Evolutionary conservation across 2,797 vertebrate genomes (phyloP).

Genomic region (Hippopotamyrus pictus): DNA sequence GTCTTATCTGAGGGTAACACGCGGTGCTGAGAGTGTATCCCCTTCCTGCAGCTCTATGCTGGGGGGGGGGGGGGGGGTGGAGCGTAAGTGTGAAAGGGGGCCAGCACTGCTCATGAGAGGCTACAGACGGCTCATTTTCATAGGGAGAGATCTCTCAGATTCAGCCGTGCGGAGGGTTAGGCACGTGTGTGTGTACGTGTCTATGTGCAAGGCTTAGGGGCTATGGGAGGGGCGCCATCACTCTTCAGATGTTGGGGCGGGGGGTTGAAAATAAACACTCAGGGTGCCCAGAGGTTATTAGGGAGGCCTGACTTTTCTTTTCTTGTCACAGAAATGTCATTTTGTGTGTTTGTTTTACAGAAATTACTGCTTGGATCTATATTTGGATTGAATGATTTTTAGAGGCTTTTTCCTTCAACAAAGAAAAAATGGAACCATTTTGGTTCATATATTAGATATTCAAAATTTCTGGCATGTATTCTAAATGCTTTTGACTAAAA

Average conservation of each 20-base stretch:
- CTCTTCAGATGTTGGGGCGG: not conserved
- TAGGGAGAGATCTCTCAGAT: not conserved
- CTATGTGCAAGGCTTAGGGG: not conserved
- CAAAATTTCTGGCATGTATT: not conserved
- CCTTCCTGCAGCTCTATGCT: not conserved
- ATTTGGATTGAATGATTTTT: not conserved
- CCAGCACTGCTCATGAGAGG: not conserved
- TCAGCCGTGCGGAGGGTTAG: not conserved
- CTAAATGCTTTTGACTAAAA: not conserved
- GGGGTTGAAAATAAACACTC: not conserved
- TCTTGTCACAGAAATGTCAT: conserved; percentile 14
- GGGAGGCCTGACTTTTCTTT: not conserved
- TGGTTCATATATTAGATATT: not conserved
- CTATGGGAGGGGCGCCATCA: not conserved
- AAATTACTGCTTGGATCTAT: not conserved
- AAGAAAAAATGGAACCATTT: not conserved
- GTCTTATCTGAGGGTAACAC: conserved; percentile 17
- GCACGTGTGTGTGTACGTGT: not conserved
- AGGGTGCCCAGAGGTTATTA: not conserved
- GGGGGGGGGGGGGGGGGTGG: not conserved
- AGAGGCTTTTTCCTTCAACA: not conserved
- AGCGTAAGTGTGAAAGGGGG: not conserved
- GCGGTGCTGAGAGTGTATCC: not conserved
- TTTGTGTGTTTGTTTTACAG: conserved; percentile 9
- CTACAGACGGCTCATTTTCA: not conserved